phyloP scores from a whole-genome alignment of 2,888 invertebrate species.

The Heliconius cydno region DNA sequence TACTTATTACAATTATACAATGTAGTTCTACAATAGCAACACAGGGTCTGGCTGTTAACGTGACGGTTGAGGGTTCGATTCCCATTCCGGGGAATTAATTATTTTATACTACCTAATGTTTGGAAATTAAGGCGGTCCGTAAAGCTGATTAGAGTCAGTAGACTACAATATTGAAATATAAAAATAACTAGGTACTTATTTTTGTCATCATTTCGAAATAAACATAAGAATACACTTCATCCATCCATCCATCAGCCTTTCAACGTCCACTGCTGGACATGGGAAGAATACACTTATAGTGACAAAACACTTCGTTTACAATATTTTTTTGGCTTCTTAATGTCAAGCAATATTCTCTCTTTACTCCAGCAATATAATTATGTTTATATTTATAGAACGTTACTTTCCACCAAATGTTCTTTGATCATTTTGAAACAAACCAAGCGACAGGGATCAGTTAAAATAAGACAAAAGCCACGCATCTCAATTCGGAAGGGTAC shows the following conservation, averaged over 20 bases:
- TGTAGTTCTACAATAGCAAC: too few relatives aligned
- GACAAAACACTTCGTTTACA: too few relatives aligned
- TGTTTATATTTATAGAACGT: neutral
- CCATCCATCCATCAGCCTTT: too few relatives aligned
- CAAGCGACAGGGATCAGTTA: conserved; percentile 19
- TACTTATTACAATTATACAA: neutral
- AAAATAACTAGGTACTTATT: neutral
- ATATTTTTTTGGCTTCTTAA: neutral
- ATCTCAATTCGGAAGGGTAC: neutral
- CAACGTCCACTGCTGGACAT: too few relatives aligned
- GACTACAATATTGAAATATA: too few relatives aligned
- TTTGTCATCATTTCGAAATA: neutral
- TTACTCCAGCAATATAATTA: neutral
- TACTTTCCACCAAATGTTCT: conserved; percentile 2
- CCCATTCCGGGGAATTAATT: neutral
- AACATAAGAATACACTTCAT: too few relatives aligned
- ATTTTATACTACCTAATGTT: neutral
- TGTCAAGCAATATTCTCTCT: neutral
- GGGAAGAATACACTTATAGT: too few relatives aligned
- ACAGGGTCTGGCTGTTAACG: too few relatives aligned
- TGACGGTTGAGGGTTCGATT: neutral
- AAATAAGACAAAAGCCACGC: conserved; percentile 18
- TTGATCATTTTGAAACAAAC: conserved; percentile 29
- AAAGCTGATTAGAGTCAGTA: too few relatives aligned
- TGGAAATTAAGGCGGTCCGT: too few relatives aligned